These are phyloP conservation scores for Urocyon cinereoargenteus DNA, from an alignment of 2,797 vertebrate species.

Conservation along the genomic window DNA sequence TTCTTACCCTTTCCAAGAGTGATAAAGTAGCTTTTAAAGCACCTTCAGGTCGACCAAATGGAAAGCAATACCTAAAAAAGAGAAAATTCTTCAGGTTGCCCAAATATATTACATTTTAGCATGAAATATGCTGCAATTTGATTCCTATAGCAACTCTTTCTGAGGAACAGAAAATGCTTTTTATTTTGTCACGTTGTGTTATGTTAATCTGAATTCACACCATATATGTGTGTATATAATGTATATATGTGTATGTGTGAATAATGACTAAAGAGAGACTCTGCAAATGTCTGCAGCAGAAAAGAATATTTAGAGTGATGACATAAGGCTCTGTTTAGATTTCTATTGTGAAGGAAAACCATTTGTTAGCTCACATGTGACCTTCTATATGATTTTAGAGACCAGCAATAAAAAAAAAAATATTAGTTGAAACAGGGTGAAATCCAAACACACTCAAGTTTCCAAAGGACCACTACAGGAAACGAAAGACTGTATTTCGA, in stretches of 20 bases:
- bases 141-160: slow-evolving; percentile 77
- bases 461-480: background rate
- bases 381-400: background rate
- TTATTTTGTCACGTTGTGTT: slow-evolving; percentile 82
- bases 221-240: slow-evolving; percentile 82
- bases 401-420: background rate
- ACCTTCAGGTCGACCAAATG: slow-evolving; percentile 98
- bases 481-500: background rate
- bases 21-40: slow-evolving; percentile 98
- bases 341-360: slow-evolving; percentile 66
- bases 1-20: slow-evolving; percentile 96
- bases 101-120: slow-evolving; percentile 61
- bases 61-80: slow-evolving; percentile 97
- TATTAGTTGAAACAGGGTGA: slow-evolving; percentile 18
- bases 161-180: slow-evolving; percentile 76
- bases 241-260: slow-evolving; percentile 81
- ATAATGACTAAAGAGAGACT: slow-evolving; percentile 80
- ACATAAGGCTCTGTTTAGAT: slow-evolving; percentile 70
- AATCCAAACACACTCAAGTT: background rate
- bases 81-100: slow-evolving; percentile 74
- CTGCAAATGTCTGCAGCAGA: slow-evolving; percentile 72
- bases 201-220: slow-evolving; percentile 83
- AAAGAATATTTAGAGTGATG: slow-evolving; percentile 65
- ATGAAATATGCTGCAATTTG: slow-evolving; percentile 68
- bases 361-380: slow-evolving; percentile 49